Evolutionary conservation across 2,113 vertebrate species (phyloP), one percentile per base, ranked within the genome.

Genomic region (Dromaius novaehollandiae): DNA sequence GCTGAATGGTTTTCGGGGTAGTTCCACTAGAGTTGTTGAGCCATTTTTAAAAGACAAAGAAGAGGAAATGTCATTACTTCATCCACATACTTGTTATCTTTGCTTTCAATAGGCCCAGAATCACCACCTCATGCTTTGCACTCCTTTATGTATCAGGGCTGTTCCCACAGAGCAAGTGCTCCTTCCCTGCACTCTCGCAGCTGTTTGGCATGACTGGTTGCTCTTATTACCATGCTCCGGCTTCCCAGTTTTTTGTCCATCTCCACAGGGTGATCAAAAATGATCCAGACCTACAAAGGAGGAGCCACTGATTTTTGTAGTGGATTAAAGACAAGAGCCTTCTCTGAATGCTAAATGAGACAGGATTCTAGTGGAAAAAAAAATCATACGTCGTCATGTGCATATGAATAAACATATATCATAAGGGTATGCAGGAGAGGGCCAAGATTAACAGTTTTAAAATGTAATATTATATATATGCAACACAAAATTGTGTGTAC

Each of bases 141-240:
- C 22, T 61, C 1, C 0, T 20, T 66, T n/a, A 11, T 2, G 0
- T 30, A 24, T 17, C n/a, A 3, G 2, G 9, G 12, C 8, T 38
- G 11, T 36, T 78, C 24, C 36, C 1, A 1, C 61, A 30, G 36
- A 58, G 18, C 21, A 30, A 1, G 0, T 16, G 9, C 10, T 25
- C 15, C 26, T 28, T 36, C 21, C 53, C 42, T 42, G 22, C 7
- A 40, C 30, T 20, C 46, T 44, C 2, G 0, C n/a, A 78, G 58
- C 18, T 53, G 13, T 61, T 46, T 28, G 11, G 32, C 1, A 1
- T 21, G 58, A 20, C n/a, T 44, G 19, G 17, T 30, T 69, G 48
- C 77, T 64, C 24, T 61, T 76, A 34, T 34, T 21, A 10, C n/a
- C 24, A 38, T 42, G 36, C 26, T 50, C 38, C 34, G 16, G 18